Conservation (phyloP, 2,888 invertebrate genomes). For the Coleophora flavipennella region DNA sequence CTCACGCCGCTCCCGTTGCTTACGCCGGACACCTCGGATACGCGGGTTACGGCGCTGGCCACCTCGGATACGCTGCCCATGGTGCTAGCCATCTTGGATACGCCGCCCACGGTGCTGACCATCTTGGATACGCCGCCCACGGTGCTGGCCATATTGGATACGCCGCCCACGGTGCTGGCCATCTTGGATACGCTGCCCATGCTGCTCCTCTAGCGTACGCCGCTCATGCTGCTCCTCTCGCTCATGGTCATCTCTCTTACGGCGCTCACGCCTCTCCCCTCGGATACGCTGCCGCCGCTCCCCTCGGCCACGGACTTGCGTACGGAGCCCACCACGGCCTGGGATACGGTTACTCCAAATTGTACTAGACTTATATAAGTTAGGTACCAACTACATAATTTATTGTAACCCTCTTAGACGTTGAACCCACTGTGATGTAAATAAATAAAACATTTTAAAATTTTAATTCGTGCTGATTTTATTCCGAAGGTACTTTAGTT, state of each 20-base stretch:
- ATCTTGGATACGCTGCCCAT: no score
- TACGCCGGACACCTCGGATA: slow-evolving; percentile 35
- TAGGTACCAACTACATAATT: slow-evolving; percentile 16
- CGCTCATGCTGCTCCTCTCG: slow-evolving; percentile 2
- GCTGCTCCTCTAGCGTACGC: slow-evolving; percentile 6
- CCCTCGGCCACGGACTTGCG: slow-evolving; percentile 15
- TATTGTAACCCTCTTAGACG: slow-evolving; percentile 23
- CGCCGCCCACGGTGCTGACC: slow-evolving; percentile 13
- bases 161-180: no score
- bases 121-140: slow-evolving; percentile 22
- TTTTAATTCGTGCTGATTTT: background rate
- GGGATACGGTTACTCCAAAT: background rate
- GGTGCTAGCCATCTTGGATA: slow-evolving; percentile 10
- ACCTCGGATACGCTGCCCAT: slow-evolving; percentile 11
- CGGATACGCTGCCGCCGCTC: slow-evolving; percentile 12
- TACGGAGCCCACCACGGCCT: slow-evolving; percentile 19
- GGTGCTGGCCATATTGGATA: slow-evolving; percentile 24
- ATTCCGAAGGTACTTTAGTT: no score
- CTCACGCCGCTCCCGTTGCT: slow-evolving; percentile 10
- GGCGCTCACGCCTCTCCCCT: slow-evolving; percentile 20
- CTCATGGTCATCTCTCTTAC: slow-evolving; percentile 14
- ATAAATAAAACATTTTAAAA: slow-evolving; percentile 18
- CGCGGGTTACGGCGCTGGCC: slow-evolving; percentile 27
- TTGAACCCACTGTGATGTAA: slow-evolving; percentile 28
- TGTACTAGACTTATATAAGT: slow-evolving; percentile 10